Evolutionary conservation across 1,140 invertebrate genomes (phyloP).

Genomic region (Coboldia fuscipes): DNA sequence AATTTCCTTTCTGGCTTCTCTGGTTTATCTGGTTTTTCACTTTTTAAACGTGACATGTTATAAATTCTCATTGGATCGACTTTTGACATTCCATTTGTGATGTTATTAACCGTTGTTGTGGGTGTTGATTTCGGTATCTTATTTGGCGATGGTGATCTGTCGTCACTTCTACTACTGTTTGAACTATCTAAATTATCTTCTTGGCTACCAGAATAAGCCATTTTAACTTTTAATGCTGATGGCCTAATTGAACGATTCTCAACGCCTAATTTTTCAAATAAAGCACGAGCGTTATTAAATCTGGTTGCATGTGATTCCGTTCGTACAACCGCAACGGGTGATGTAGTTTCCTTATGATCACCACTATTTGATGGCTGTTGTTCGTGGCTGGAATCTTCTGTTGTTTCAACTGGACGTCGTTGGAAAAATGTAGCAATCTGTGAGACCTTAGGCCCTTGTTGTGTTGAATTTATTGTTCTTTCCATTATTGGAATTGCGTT

Average conservation of each 20-base stretch:
- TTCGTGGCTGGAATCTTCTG: slow-evolving; percentile 11
- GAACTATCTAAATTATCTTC: slow-evolving; percentile 15
- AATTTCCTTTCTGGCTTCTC: slow-evolving; percentile 63
- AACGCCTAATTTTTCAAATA: slow-evolving; percentile 80
- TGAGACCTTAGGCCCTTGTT: slow-evolving; percentile 60
- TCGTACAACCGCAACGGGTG: slow-evolving; percentile 40
- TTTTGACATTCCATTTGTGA: slow-evolving; percentile 3
- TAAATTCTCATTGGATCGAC: slow-evolving; percentile 5
- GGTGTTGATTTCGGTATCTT: slow-evolving; percentile 14
- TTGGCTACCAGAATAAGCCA: slow-evolving; percentile 15
- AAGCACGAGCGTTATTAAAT: slow-evolving; percentile 77
- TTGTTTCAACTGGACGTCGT: slow-evolving; percentile 27
- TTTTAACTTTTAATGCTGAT: slow-evolving; percentile 10
- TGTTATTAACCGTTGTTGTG: slow-evolving; percentile 11
- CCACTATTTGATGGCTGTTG: slow-evolving; percentile 20
- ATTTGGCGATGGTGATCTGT: slow-evolving; percentile 18
- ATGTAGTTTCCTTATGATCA: slow-evolving; percentile 9
- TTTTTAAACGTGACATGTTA: slow-evolving; percentile 16
- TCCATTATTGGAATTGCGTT: slow-evolving; percentile 25
- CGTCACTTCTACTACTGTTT: slow-evolving; percentile 8
- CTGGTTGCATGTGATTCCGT: slow-evolving; percentile 73
- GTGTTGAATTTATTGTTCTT: slow-evolving; percentile 43
- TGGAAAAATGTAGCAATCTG: slow-evolving; percentile 81
- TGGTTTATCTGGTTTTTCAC: slow-evolving; percentile 33
- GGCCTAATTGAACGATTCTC: slow-evolving; percentile 33